Conservation (phyloP, 2,888 invertebrate species). For the Ophion ventricosus region DNA sequence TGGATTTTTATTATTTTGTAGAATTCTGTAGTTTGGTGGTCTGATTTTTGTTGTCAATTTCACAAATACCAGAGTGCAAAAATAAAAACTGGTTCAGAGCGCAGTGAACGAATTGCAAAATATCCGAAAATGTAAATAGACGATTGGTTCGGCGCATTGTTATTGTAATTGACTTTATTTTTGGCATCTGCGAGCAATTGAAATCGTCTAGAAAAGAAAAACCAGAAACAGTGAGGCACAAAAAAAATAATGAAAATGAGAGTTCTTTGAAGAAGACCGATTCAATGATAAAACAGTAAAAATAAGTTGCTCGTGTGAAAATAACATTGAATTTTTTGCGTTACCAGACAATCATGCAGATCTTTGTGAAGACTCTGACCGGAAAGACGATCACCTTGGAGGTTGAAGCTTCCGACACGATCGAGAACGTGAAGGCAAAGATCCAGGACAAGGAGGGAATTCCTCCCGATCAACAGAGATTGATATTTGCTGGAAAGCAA, state of each 20-base stretch:
- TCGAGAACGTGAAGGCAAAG: constrained; percentile 68
- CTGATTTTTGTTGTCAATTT: neutral
- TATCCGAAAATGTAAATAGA: neutral
- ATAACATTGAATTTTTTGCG: constrained; percentile 9
- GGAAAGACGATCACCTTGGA: constrained; percentile 70
- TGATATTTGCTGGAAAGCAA: constrained; percentile 68
- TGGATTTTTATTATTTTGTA: neutral
- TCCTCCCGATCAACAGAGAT: constrained; percentile 68
- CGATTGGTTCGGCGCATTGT: no score
- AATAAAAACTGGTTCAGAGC: no score
- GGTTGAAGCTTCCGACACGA: constrained; percentile 66
- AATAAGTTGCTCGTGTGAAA: neutral
- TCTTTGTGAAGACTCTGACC: constrained; percentile 69
- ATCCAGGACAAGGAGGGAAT: constrained; percentile 70
- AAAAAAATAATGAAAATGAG: neutral
- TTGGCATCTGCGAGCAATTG: neutral
- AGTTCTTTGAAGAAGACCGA: neutral
- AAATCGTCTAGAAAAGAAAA: neutral
- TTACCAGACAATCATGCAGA: constrained; percentile 73
- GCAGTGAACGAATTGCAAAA: no score
- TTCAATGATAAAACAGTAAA: neutral
- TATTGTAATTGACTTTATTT: neutral
- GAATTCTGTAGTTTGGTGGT: neutral
- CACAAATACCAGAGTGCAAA: neutral
- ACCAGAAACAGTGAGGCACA: neutral